A percentile compares a stretch with the other conserved stretches of the same genome.
Conservation (phyloP, 2,113 vertebrate species). For the Gobius niger region DNA sequence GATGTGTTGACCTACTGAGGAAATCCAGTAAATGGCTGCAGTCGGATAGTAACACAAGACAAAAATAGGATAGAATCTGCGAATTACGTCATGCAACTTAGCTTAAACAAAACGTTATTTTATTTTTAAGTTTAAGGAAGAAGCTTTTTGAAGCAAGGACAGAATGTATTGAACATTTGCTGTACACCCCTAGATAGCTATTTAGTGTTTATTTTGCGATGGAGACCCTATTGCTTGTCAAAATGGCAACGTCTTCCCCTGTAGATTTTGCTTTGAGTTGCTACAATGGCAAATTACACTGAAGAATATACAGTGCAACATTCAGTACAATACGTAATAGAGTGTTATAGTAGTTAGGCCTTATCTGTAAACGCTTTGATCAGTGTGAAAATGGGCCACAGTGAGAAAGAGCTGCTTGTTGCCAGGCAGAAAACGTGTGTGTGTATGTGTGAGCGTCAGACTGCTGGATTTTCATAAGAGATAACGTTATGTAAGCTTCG, state of each 20-base stretch:
- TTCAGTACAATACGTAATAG: conserved; percentile 8
- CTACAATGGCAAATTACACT: neutral
- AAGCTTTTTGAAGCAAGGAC: neutral
- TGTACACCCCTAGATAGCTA: too few species aligned
- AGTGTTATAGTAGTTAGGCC: conserved; percentile 1
- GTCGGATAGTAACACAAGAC: conserved; percentile 23
- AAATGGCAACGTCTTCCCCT: neutral
- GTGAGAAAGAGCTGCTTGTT: conserved; percentile 33
- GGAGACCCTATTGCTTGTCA: neutral
- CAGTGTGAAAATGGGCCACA: conserved; percentile 41
- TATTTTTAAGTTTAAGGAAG: neutral
- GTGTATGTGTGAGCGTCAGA: neutral
- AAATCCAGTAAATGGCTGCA: conserved; percentile 17
- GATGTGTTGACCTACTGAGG: conserved; percentile 50
- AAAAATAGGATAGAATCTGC: conserved; percentile 12
- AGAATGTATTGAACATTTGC: neutral
- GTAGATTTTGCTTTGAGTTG: neutral
- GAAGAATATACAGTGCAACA: neutral
- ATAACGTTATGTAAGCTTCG: conserved; percentile 25
- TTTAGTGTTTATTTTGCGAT: too few species aligned
- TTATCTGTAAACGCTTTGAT: conserved; percentile 26
- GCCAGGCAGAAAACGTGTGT: conserved; percentile 48
- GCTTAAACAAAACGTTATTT: neutral
- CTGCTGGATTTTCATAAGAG: conserved; percentile 17
- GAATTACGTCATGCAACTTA: neutral